Percentiles rank a stretch among this genome's conserved stretches.
Conservation (phyloP, 2,113 vertebrate species). For the Dipodomys stephensi region DNA sequence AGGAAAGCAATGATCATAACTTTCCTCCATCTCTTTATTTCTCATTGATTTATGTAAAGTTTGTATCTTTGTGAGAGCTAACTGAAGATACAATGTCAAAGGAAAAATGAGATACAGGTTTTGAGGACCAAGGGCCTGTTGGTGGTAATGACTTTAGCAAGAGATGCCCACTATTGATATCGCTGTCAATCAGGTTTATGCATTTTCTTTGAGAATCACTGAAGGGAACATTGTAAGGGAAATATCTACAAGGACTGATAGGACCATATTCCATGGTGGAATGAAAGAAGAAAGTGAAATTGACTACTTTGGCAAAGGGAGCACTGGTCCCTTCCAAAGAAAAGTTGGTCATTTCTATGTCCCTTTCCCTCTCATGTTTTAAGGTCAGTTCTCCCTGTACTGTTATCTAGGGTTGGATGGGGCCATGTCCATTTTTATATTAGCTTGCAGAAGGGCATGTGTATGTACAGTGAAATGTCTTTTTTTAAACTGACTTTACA, state of each 20-base stretch:
- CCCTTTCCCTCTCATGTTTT: slow-evolving; percentile 2
- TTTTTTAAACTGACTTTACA: slow-evolving; percentile 67
- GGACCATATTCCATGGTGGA: neutral
- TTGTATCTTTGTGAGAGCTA: slow-evolving; percentile 62
- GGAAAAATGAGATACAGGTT: slow-evolving; percentile 52
- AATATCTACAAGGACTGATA: slow-evolving; percentile 58
- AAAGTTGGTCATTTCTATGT: slow-evolving; percentile 35
- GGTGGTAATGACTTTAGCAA: slow-evolving; percentile 56
- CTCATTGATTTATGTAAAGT: slow-evolving; percentile 48
- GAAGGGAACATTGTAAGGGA: slow-evolving; percentile 36
- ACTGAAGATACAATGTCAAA: slow-evolving; percentile 49
- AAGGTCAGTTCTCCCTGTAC: slow-evolving; percentile 21
- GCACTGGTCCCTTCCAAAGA: slow-evolving; percentile 34
- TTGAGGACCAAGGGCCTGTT: slow-evolving; percentile 65
- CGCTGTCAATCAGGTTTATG: slow-evolving; percentile 45
- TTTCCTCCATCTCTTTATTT: slow-evolving; percentile 47
- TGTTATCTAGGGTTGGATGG: slow-evolving; percentile 61
- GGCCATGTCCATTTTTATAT: slow-evolving; percentile 65
- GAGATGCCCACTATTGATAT: slow-evolving; percentile 41
- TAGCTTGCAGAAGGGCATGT: slow-evolving; percentile 73
- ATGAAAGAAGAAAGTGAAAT: slow-evolving; percentile 27
- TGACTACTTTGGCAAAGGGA: slow-evolving; percentile 38
- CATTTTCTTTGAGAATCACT: slow-evolving; percentile 49
- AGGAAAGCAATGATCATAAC: slow-evolving; percentile 51
- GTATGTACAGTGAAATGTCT: slow-evolving; percentile 70